Base-by-base conservation (phyloP, 2,113 vertebrate genomes). In the Physeter macrocephalus region DNA sequence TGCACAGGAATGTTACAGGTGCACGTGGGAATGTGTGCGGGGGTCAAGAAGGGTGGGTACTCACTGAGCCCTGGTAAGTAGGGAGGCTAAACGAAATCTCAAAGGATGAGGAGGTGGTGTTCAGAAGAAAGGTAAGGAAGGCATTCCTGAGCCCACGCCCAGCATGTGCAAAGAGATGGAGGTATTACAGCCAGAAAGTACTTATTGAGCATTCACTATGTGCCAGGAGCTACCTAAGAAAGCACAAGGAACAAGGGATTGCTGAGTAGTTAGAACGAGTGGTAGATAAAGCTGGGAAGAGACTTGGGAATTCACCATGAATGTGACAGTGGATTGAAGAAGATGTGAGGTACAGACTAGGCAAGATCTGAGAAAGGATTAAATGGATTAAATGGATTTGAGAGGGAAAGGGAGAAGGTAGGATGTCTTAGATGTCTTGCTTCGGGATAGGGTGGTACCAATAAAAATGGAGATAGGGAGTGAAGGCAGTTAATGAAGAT, bases 1-100 rank as follows among this genome's bases (percentile, higher is more conserved):
- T 5, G 1, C 9, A 27, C 39, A 59, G n/a, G 72, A 36, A 36
- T 25, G 49, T 12, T 14, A 1, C 11, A 18, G 75, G 49, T 15
- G 13, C 49, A 27, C 2, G 20, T n/a, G 43, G 3, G 31, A 8
- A 27, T 0, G 23, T 46, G 13, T 18, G 39, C 1, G 64, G 14
- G 14, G 14, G 21, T 46, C 23, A 20, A 52, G n/a, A 57, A 59
- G 21, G 6, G 18, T 4, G 25, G 18, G 13, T 41, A 3, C 11
- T n/a, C 92, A 49, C 43, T 43, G 49, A 75, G 39, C 25, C 46
- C 61, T 17, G 13, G 25, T 29, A 75, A 81, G n/a, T 14, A 43
- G 25, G 20, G 49, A 67, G 61, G 61, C 66, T 64, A 67, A 69
- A 43, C 41, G 2, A 34, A 54, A 20, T 54, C 59, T 59, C 57